Evolutionary conservation across 1,140 invertebrate species (phyloP).

Genomic region (Rhagoletis zephyria): DNA sequence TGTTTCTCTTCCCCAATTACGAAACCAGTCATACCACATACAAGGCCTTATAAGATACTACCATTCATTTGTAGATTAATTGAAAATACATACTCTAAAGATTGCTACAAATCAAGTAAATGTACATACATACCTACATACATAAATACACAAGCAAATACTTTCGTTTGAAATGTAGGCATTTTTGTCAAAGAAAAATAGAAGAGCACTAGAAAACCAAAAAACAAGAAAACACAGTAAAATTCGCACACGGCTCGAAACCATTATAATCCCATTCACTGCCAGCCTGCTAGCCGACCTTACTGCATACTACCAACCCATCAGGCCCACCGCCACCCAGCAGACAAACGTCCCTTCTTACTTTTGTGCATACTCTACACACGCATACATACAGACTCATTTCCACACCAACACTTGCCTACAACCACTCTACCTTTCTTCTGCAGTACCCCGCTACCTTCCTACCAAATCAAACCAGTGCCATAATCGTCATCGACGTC

Average conservation of each 20-base stretch:
- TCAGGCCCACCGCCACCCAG: not conserved
- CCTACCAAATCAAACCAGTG: not conserved
- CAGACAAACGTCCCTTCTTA: not conserved
- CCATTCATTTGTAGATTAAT: no score
- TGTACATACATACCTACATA: not conserved
- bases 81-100: no score
- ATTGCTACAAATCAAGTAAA: not conserved
- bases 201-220: not conserved
- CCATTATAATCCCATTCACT: slow-evolving; percentile 27
- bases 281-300: not conserved
- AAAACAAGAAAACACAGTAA: not conserved
- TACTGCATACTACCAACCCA: slow-evolving; percentile 16
- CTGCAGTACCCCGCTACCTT: not conserved
- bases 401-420: not conserved
- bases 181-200: no score
- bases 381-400: not conserved
- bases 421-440: slow-evolving; percentile 25
- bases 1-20: no score
- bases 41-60: no score
- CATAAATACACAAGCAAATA: not conserved
- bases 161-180: no score
- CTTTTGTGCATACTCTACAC: not conserved
- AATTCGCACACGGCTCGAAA: slow-evolving; percentile 50
- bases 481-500: not conserved
- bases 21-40: no score